Evolutionary conservation across 2,113 vertebrate genomes (phyloP).

Genomic region (Nothocercus nigrocapillus): DNA sequence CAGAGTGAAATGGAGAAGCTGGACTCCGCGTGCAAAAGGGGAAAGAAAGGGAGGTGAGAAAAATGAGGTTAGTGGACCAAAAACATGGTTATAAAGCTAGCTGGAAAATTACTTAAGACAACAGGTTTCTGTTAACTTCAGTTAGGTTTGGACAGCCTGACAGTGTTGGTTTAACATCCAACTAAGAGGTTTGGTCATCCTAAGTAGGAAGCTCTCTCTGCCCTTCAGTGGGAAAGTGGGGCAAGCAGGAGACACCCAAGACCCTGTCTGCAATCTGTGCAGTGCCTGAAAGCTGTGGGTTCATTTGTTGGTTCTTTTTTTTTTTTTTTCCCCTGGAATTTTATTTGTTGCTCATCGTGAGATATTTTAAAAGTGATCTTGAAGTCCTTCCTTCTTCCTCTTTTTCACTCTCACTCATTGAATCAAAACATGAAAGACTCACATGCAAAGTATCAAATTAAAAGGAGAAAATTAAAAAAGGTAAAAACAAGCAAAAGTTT

Average conservation of each 20-base stretch:
- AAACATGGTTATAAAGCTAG: neutral
- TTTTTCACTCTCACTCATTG: constrained; percentile 48
- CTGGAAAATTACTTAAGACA: neutral
- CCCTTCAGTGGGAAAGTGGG: neutral
- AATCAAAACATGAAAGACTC: neutral
- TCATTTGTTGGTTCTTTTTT: neutral
- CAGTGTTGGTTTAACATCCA: neutral
- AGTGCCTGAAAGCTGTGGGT: neutral
- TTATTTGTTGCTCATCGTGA: neutral
- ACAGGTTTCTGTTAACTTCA: neutral
- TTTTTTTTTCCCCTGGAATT: neutral
- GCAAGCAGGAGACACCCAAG: neutral
- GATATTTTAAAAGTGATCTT: neutral
- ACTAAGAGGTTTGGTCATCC: neutral
- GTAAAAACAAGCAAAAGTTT: neutral
- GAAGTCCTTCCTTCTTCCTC: neutral
- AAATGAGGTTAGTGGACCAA: neutral
- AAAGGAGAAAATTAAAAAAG: neutral
- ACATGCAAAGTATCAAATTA: neutral
- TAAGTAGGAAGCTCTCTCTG: neutral
- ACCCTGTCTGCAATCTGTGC: neutral
- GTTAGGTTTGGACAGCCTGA: neutral
- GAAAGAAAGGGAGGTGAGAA: neutral
- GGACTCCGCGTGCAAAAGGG: neutral
- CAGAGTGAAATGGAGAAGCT: neutral